Conservation (phyloP, 2,113 vertebrate genomes). For the Rhinolophus sinicus region DNA sequence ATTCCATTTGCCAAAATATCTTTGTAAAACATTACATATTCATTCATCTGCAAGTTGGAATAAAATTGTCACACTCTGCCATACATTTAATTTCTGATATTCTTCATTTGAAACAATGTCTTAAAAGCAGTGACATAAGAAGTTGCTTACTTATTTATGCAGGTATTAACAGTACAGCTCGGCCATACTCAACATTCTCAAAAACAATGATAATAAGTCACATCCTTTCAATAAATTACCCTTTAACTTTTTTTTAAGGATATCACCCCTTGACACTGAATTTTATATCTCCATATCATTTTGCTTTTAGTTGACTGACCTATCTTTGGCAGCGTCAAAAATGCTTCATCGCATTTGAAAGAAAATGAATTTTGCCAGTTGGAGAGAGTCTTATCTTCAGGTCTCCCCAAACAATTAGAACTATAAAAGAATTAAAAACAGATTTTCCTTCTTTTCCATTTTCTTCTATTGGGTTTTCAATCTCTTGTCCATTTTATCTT, state of each 20-base stretch:
- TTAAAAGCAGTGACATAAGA: conserved; percentile 57
- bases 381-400: background rate
- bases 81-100: conserved; percentile 65
- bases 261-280: conserved; percentile 12
- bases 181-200: conserved; percentile 44
- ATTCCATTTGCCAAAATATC: conserved; percentile 72
- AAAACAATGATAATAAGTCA: conserved; percentile 39
- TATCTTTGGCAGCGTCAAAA: conserved; percentile 47
- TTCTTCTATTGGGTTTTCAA: background rate
- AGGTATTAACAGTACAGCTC: conserved; percentile 38
- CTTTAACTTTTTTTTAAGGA: conserved; percentile 38
- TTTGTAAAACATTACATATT: conserved; percentile 74
- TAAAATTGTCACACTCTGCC: conserved; percentile 58
- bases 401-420: background rate
- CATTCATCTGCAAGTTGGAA: conserved; percentile 74
- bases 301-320: conserved; percentile 32
- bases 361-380: conserved; percentile 15
- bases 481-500: background rate
- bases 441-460: conserved; percentile 4
- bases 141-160: conserved; percentile 40
- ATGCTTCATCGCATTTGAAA: conserved; percentile 42
- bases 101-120: conserved; percentile 53
- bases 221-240: conserved; percentile 50
- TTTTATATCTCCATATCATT: conserved; percentile 2
- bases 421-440: conserved; percentile 38